phyloP scores from a whole-genome alignment of 2,888 invertebrate genomes.

The Ethmia dodecea region DNA sequence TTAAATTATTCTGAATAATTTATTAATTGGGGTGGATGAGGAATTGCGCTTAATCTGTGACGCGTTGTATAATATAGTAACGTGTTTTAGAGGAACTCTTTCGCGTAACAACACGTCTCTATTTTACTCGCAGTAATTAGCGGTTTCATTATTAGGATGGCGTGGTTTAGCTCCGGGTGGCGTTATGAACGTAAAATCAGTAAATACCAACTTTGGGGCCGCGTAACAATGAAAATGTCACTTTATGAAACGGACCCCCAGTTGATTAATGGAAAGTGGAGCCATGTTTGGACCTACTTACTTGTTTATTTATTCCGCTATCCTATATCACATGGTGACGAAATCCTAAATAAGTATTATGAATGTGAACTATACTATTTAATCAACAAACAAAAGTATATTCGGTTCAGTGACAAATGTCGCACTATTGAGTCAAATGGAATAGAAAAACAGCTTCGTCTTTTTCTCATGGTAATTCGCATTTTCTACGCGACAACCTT shows the following conservation, averaged over 20 bases:
- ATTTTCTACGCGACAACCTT: too few relatives aligned
- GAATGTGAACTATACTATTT: conserved; percentile 25
- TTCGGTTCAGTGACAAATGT: too few relatives aligned
- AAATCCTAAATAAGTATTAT: conserved; percentile 40
- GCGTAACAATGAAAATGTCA: conserved; percentile 72
- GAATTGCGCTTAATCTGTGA: too few relatives aligned
- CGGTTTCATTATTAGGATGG: conserved; percentile 42
- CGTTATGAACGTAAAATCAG: conserved; percentile 54
- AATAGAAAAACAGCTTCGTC: too few relatives aligned
- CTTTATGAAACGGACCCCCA: conserved; percentile 65
- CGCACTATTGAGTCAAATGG: too few relatives aligned
- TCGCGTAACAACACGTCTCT: conserved; percentile 1
- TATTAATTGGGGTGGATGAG: too few relatives aligned
- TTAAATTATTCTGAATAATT: too few relatives aligned
- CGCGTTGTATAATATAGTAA: too few relatives aligned
- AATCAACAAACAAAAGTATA: neutral
- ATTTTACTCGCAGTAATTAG: conserved; percentile 24
- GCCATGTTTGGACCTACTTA: conserved; percentile 43
- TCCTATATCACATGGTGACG: conserved; percentile 28
- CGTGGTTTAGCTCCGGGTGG: conserved; percentile 39
- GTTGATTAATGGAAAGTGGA: conserved; percentile 65
- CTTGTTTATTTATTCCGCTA: conserved; percentile 54
- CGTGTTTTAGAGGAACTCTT: conserved; percentile 5
- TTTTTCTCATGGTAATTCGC: too few relatives aligned
- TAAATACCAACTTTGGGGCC: conserved; percentile 59